Conservation (phyloP, 2,113 vertebrate species). For the Trochalopteron elliotii region DNA sequence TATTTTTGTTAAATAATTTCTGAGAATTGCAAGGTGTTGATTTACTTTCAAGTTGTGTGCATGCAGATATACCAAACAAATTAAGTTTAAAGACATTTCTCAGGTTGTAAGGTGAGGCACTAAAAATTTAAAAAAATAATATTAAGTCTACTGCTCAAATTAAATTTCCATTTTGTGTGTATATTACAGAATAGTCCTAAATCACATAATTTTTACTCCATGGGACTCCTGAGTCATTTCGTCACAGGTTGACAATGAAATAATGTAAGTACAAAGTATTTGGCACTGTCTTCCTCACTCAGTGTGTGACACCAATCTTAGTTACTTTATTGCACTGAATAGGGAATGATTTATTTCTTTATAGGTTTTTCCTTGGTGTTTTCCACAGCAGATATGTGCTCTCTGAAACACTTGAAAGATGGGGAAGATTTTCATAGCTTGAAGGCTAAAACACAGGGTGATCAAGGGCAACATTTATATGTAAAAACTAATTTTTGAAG, state of each 20-base stretch:
- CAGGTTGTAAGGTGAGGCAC: background rate
- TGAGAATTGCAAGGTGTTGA: background rate
- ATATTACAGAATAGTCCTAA: background rate
- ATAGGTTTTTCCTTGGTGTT: background rate
- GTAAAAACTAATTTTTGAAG: constrained; percentile 7
- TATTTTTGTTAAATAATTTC: background rate
- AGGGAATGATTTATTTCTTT: background rate
- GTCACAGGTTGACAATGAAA: background rate
- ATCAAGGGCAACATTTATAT: constrained; percentile 11
- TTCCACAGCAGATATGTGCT: background rate
- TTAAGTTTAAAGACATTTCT: background rate
- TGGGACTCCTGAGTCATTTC: background rate
- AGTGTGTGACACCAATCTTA: background rate
- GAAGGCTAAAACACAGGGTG: background rate
- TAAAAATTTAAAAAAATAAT: background rate
- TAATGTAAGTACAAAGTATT: background rate
- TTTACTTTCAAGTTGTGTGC: background rate
- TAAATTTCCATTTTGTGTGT: background rate
- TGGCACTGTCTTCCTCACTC: background rate
- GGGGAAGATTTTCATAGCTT: background rate
- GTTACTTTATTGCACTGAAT: background rate
- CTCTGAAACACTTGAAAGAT: constrained; percentile 2
- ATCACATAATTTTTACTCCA: background rate
- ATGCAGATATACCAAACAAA: background rate
- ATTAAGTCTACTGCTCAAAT: background rate